These are phyloP conservation scores for Tenualosa thibaudeaui DNA, from an alignment of 2,797 vertebrate genomes.

Conservation along the genomic window DNA sequence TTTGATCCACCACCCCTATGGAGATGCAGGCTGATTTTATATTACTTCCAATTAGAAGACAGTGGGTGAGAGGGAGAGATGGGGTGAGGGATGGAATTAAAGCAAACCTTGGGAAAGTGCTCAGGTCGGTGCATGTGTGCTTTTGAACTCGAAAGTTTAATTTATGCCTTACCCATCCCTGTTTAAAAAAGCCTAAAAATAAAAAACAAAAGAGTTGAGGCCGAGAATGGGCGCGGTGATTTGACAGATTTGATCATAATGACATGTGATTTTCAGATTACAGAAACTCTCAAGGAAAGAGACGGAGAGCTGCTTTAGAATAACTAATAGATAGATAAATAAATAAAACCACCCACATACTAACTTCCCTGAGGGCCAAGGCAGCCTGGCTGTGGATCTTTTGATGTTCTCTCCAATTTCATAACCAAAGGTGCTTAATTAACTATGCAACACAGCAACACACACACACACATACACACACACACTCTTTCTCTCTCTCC, in stretches of 20 bases:
- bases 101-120: background rate
- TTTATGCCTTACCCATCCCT: background rate
- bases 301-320: slow-evolving; percentile 45
- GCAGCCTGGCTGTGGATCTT: slow-evolving; percentile 16
- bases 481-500: background rate
- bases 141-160: background rate
- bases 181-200: background rate
- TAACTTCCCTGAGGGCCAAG: slow-evolving; percentile 42
- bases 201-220: background rate
- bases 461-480: background rate
- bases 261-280: slow-evolving; percentile 48
- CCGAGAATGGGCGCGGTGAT: background rate
- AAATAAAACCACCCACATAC: slow-evolving; percentile 50
- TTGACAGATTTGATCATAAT: slow-evolving; percentile 26
- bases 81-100: background rate
- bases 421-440: slow-evolving; percentile 37
- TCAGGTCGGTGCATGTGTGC: slow-evolving; percentile 7
- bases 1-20: slow-evolving; percentile 16
- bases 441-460: background rate
- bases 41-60: background rate
- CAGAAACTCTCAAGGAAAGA: slow-evolving; percentile 35
- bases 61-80: background rate
- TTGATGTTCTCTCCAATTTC: slow-evolving; percentile 50
- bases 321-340: slow-evolving; percentile 13
- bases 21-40: slow-evolving; percentile 16